phyloP scores from a whole-genome alignment of 2,888 invertebrate species.

The Callosobruchus maculatus region DNA sequence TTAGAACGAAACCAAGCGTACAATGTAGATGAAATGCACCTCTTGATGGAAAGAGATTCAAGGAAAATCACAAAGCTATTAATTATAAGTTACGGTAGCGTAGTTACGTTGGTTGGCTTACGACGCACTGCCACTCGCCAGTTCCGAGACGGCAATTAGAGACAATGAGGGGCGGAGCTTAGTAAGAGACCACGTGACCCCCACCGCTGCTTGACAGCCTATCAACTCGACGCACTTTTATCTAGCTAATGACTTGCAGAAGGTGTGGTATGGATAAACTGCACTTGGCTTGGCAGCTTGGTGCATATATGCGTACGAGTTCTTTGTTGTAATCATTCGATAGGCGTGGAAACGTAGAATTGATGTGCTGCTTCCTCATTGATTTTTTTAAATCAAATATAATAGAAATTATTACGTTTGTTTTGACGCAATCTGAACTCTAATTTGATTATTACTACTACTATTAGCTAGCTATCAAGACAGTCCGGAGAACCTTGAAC shows the following conservation, averaged over 20 bases:
- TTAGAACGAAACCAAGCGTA: too few relatives aligned
- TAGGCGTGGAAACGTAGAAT: too few relatives aligned
- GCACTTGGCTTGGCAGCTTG: neutral
- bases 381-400: too few relatives aligned
- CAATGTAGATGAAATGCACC: too few relatives aligned
- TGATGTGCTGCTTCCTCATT: too few relatives aligned
- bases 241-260: neutral
- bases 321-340: too few relatives aligned
- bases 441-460: too few relatives aligned
- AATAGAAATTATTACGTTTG: too few relatives aligned
- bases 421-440: too few relatives aligned
- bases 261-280: neutral
- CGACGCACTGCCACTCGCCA: conserved; percentile 17
- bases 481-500: too few relatives aligned
- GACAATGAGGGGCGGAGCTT: conserved; percentile 41
- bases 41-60: conserved; percentile 9
- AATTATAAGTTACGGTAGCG: conserved; percentile 42
- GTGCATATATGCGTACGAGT: neutral
- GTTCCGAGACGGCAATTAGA: conserved; percentile 41
- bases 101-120: conserved; percentile 42
- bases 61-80: conserved; percentile 27
- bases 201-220: neutral
- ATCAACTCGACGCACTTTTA: neutral
- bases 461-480: too few relatives aligned
- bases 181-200: neutral